Conservation (phyloP, 2,888 invertebrate genomes). For the Tanaodytes sp. region DNA sequence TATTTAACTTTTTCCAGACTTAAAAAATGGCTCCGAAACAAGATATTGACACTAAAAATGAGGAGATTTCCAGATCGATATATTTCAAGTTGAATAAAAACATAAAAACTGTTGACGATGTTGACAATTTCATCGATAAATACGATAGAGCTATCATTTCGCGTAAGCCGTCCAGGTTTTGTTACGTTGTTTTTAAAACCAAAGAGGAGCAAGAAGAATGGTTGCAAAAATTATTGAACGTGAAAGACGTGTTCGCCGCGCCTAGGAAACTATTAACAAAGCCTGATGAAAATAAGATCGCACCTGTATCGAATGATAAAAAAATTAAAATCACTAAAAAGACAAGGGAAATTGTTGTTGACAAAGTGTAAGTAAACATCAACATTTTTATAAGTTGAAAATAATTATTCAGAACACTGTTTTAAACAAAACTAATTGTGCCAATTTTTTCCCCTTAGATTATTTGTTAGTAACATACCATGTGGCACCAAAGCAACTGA, state of each 20-base stretch:
- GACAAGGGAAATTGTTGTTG: background rate
- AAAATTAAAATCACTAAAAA: background rate
- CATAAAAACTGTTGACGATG: constrained; percentile 11
- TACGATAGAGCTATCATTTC: constrained; percentile 21
- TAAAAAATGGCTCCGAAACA: constrained; percentile 3
- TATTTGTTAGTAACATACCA: constrained; percentile 20
- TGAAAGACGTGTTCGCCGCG: constrained; percentile 15
- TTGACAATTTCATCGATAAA: constrained; percentile 9
- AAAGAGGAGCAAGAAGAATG: constrained; percentile 8
- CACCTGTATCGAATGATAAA: constrained; percentile 11
- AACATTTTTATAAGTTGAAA: too few relatives aligned
- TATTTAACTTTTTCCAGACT: too few relatives aligned
- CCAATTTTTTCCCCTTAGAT: constrained; percentile 1
- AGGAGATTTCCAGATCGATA: constrained; percentile 26
- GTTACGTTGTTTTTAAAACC: constrained; percentile 29
- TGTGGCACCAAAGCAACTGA: constrained; percentile 10
- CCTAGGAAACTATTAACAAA: background rate
- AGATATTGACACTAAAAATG: constrained; percentile 21
- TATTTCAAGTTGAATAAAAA: constrained; percentile 19
- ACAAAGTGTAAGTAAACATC: constrained; percentile 18
- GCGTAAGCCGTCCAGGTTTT: constrained; percentile 5
- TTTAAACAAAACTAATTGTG: background rate
- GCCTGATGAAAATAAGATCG: background rate
- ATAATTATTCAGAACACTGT: too few relatives aligned
- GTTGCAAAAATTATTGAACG: constrained; percentile 8